These are phyloP conservation scores for Euclidia mi DNA, from an alignment of 2,888 invertebrate genomes.

Conservation along the genomic window DNA sequence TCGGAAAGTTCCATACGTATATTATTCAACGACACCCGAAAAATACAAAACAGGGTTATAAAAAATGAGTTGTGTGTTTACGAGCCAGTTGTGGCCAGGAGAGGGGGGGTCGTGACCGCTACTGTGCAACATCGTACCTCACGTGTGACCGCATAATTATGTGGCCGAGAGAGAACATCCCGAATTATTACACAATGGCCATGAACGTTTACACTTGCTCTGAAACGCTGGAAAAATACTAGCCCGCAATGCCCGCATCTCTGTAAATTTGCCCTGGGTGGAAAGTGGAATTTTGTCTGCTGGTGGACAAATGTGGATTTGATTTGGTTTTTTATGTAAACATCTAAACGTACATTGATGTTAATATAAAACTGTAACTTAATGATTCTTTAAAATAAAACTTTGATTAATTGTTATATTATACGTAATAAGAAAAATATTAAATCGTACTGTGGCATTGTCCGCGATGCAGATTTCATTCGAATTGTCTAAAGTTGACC, in stretches of 20 bases:
- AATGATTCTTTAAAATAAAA: too few species aligned
- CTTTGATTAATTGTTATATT: too few species aligned
- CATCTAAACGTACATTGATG: too few species aligned
- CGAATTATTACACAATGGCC: conserved; percentile 23
- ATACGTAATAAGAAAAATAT: too few species aligned
- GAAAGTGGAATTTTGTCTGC: too few species aligned
- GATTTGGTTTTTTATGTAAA: too few species aligned
- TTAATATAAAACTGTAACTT: too few species aligned
- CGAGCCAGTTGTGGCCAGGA: conserved; percentile 18
- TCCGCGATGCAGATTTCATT: too few species aligned
- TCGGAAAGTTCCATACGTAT: background rate
- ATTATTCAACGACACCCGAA: conserved; percentile 27
- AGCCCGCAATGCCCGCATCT: too few species aligned
- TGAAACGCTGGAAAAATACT: background rate
- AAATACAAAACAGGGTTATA: conserved; percentile 38
- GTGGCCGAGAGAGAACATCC: conserved; percentile 11
- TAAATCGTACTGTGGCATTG: too few species aligned
- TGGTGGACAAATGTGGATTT: too few species aligned
- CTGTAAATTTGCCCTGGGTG: background rate
- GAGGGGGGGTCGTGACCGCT: conserved; percentile 26
- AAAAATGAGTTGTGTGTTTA: conserved; percentile 38
- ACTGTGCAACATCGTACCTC: conserved; percentile 36
- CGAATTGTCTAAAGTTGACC: too few species aligned
- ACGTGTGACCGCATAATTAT: conserved; percentile 12
- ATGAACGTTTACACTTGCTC: conserved; percentile 22